Conservation (phyloP, 2,113 vertebrate genomes). For the Alectura lathami region DNA sequence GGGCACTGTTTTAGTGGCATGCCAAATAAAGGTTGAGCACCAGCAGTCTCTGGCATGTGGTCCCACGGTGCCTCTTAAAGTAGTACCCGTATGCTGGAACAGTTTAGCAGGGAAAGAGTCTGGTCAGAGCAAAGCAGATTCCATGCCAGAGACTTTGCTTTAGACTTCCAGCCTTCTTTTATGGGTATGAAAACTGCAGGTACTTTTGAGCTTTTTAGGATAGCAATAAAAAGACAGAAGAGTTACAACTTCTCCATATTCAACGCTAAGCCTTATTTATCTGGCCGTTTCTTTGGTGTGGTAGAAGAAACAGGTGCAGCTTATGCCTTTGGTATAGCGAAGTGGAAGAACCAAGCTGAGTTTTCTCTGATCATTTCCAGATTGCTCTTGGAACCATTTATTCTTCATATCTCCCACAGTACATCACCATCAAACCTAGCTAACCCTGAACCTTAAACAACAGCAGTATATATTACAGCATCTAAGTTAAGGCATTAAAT, state of each 20-base stretch:
- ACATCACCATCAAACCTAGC: not conserved
- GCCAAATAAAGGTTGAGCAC: not conserved
- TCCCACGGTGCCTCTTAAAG: not conserved
- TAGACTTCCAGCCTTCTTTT: too few species aligned
- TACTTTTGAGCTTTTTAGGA: not conserved
- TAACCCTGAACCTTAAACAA: not conserved
- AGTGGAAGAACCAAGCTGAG: not conserved
- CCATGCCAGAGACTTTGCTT: not conserved
- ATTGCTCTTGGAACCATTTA: not conserved
- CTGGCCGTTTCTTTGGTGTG: not conserved
- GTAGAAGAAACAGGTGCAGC: not conserved
- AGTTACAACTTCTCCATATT: not conserved
- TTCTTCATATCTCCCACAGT: not conserved
- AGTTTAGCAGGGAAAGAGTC: not conserved
- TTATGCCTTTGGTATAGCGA: not conserved
- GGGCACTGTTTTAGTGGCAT: not conserved
- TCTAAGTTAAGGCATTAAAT: not conserved
- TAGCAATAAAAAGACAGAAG: not conserved
- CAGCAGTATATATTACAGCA: not conserved
- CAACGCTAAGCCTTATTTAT: not conserved
- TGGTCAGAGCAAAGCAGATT: not conserved
- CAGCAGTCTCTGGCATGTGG: not conserved
- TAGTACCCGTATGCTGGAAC: not conserved
- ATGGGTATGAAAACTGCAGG: not conserved
- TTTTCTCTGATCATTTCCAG: not conserved